phyloP scores from a whole-genome alignment of 2,888 invertebrate species.

The Synergus itoensis region DNA sequence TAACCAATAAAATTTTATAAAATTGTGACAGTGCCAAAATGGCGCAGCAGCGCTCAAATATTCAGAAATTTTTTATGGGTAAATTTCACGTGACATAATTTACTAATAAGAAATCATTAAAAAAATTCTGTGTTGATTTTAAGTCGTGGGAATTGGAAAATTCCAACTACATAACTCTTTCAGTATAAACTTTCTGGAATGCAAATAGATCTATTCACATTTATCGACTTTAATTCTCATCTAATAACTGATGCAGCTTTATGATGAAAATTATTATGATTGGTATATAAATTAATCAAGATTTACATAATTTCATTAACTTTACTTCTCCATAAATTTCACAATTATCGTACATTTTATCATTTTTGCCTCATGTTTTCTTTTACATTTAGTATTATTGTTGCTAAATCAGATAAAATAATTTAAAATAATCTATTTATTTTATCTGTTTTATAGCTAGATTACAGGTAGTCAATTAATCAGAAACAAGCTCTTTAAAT shows the following conservation, averaged over 20 bases:
- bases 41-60: neutral
- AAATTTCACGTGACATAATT: neutral
- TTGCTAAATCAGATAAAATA: neutral
- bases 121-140: neutral
- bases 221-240: conserved; percentile 1
- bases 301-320: neutral
- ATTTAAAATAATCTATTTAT: neutral
- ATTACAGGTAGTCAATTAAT: neutral
- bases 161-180: neutral
- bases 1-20: neutral
- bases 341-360: neutral
- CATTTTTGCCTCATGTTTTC: neutral
- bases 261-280: neutral
- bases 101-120: neutral
- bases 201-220: neutral
- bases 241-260: neutral
- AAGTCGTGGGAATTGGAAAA: neutral
- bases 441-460: neutral
- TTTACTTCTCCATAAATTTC: neutral
- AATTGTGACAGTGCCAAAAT: neutral
- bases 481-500: neutral
- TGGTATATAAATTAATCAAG: conserved; percentile 20
- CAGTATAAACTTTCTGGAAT: neutral
- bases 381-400: neutral
- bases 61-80: neutral